These are phyloP conservation scores for Panthera tigris DNA, from an alignment of 2,113 vertebrate genomes.

Conservation along the genomic window DNA sequence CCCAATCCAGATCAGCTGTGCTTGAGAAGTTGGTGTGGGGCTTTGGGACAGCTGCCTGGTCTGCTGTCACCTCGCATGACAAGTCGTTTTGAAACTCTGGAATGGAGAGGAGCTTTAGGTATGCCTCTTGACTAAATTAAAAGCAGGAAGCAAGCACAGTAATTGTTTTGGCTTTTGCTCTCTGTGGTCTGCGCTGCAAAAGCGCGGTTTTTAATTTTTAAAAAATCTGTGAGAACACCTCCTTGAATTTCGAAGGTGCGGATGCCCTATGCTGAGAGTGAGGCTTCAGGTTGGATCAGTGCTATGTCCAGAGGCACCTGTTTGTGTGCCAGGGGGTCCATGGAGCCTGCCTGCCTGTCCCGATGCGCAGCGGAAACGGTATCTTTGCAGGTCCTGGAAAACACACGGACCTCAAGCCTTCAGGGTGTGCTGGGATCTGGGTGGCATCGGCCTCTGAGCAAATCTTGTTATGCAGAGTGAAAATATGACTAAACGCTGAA, in stretches of 20 bases:
- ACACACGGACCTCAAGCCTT: constrained; percentile 44
- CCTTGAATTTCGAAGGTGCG: neutral
- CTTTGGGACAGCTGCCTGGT: neutral
- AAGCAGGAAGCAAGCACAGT: neutral
- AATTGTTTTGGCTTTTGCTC: neutral
- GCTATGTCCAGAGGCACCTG: neutral
- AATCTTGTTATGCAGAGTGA: constrained; percentile 64
- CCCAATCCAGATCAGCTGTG: neutral
- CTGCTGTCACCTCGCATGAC: neutral
- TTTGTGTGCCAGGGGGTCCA: neutral
- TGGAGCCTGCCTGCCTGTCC: neutral
- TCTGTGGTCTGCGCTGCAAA: neutral
- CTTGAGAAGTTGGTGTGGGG: neutral
- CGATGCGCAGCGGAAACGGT: neutral
- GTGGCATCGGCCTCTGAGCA: neutral
- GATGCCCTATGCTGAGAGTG: neutral
- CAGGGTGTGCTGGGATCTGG: neutral
- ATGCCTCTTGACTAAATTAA: neutral
- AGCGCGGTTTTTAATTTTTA: neutral
- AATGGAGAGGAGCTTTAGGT: neutral
- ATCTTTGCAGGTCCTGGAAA: constrained; percentile 63
- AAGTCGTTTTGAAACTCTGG: neutral
- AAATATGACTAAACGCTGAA: constrained; percentile 67
- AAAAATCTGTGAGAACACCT: constrained; percentile 33
- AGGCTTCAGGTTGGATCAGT: neutral